phyloP scores from a whole-genome alignment of 2,113 vertebrate species.

The Eulemur macaco region DNA sequence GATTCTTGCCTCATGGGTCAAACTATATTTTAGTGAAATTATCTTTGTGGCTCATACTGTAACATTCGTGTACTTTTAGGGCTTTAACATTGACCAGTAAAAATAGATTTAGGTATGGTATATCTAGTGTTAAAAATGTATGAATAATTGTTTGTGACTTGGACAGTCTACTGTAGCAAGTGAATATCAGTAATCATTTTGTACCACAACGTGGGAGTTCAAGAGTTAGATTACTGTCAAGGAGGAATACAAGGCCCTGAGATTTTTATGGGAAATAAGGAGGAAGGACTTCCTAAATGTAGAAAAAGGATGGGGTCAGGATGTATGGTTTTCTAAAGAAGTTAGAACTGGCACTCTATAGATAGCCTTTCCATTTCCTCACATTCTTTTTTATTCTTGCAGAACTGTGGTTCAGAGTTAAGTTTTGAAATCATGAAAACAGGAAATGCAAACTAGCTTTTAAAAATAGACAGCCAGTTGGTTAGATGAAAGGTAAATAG shows the following conservation, averaged over 20 bases:
- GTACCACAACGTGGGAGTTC: not conserved
- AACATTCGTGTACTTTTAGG: not conserved
- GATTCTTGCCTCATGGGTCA: not conserved
- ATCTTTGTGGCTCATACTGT: not conserved
- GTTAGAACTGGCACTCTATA: not conserved
- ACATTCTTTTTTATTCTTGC: not conserved
- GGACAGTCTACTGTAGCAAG: not conserved
- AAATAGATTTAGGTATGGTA: not conserved
- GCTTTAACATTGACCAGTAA: not conserved
- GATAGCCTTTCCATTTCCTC: not conserved
- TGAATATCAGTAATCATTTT: not conserved
- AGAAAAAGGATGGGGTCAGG: not conserved
- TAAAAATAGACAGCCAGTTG: not conserved
- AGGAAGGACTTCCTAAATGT: not conserved
- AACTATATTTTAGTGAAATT: not conserved
- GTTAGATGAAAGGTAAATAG: not conserved
- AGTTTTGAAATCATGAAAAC: constrained; percentile 24
- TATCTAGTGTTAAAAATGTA: constrained; percentile 4
- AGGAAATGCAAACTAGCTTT: not conserved
- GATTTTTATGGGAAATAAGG: not conserved
- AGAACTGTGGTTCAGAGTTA: not conserved
- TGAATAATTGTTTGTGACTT: not conserved
- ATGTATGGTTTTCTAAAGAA: not conserved
- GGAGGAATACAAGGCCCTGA: not conserved
- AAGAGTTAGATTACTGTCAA: not conserved